Base-by-base conservation (phyloP, 2,113 vertebrate species). In the Mionectes macconnelli region DNA sequence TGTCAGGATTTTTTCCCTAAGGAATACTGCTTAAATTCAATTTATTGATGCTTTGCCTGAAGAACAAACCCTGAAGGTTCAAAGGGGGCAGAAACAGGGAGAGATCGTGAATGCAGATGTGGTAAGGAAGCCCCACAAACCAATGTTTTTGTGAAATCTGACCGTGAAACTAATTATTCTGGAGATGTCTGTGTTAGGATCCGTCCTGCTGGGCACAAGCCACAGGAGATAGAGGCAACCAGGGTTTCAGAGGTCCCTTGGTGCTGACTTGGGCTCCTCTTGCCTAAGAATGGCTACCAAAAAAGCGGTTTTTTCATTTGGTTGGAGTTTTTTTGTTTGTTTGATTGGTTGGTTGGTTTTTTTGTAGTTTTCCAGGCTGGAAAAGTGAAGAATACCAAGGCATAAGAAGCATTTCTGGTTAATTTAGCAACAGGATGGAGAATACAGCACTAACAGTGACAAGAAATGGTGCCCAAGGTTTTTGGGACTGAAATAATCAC, bases 401-500 rank as follows among this genome's bases (percentile, higher is more conserved):
- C 12, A 40, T 12, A 33, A 67, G 16, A 10, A n/a, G 6, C 10
- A 15, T 12, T 84, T 70, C 75, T 87, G 28, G 12, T 14, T 72
- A n/a, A 15, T 5, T 25, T 25, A 14, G 49, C 23, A 25, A 49
- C 24, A 23, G 53, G 7, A 3, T 6, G 18, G 62, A 66, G 50
- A 55, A 25, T 18, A 12, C 0, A 0, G 39, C 17, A 35, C 35
- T 49, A 27, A 57, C 1, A 2, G 8, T 5, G 12, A 14, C 6
- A 6, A 47, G 27, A 79, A 56, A 52, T 14, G 6, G 14, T 11
- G 12, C 30, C 70, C 5, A 10, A n/a, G 23, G 63, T 9, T 50
- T 63, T 91, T 35, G 35, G 22, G 39, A 40, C 45, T 1, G 0
- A 60, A 85, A 40, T 11, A 52, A 63, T 47, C n/a, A 8, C 39